phyloP scores from a whole-genome alignment of 1,140 invertebrate genomes.

The Apis dorsata region DNA sequence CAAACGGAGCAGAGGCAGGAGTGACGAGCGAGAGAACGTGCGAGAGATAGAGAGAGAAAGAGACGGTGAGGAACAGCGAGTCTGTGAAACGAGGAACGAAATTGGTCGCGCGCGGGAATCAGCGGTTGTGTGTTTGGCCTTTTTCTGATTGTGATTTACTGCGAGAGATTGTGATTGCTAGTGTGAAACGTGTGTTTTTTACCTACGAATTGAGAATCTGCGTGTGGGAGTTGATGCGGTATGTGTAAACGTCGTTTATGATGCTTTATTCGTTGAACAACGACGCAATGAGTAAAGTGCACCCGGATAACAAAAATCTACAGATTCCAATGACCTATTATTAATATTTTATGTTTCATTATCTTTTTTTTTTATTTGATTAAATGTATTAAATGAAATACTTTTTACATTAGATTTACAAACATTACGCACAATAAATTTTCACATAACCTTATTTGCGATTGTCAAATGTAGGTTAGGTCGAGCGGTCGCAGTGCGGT shows the following conservation, averaged over 20 bases:
- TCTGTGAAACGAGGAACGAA: constrained; percentile 72
- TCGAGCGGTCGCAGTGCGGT: constrained; percentile 69
- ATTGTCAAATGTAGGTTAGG: constrained; percentile 74
- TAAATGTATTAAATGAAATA: constrained; percentile 5
- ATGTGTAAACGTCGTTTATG: constrained; percentile 58
- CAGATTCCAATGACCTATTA: constrained; percentile 36
- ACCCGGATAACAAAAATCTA: constrained; percentile 51
- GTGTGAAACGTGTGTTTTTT: constrained; percentile 67
- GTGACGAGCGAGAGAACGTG: constrained; percentile 45
- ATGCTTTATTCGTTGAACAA: constrained; percentile 49
- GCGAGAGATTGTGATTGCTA: constrained; percentile 56
- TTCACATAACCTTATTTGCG: constrained; percentile 63
- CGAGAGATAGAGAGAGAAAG: constrained; percentile 46
- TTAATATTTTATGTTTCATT: constrained; percentile 10
- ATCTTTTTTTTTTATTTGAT: background rate
- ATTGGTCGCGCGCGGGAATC: constrained; percentile 75
- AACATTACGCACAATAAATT: constrained; percentile 43
- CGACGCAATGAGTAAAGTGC: constrained; percentile 67
- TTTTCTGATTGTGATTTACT: constrained; percentile 70
- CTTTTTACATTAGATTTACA: constrained; percentile 27
- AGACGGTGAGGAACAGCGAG: constrained; percentile 45
- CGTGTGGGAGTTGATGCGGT: constrained; percentile 64
- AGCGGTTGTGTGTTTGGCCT: constrained; percentile 66
- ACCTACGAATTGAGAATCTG: constrained; percentile 58
- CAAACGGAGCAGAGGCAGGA: constrained; percentile 52